Conservation (phyloP, 2,888 invertebrate genomes). For the Cybosia mesomella region DNA sequence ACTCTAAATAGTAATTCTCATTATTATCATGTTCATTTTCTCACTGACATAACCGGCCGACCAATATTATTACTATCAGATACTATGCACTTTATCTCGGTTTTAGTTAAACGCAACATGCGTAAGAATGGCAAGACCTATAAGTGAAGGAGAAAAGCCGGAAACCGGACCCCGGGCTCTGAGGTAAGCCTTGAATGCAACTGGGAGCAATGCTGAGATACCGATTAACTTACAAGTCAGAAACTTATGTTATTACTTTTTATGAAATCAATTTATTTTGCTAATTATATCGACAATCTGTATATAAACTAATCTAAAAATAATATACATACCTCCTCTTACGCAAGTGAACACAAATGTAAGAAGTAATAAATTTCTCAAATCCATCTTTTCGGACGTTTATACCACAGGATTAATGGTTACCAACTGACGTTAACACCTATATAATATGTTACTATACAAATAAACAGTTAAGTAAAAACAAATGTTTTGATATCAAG, state of each 20-base stretch:
- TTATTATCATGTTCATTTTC: too few relatives aligned
- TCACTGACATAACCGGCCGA: too few relatives aligned
- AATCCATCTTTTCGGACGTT: conserved; percentile 19
- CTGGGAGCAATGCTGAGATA: background rate
- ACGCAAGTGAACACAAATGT: conserved; percentile 9
- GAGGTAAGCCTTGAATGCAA: too few relatives aligned
- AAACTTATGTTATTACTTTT: background rate
- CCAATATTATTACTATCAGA: too few relatives aligned
- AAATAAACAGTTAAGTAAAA: conserved; percentile 11
- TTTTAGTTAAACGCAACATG: too few relatives aligned
- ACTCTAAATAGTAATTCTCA: too few relatives aligned
- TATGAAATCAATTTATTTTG: background rate
- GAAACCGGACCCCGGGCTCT: too few relatives aligned
- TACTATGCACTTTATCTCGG: too few relatives aligned
- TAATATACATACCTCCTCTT: conserved; percentile 17
- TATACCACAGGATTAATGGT: background rate
- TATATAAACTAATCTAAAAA: background rate
- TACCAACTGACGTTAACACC: conserved; percentile 16
- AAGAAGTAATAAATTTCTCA: conserved; percentile 18
- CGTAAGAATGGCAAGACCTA: too few relatives aligned
- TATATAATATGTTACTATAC: conserved; percentile 7
- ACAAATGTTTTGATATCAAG: conserved; percentile 19
- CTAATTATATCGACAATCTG: too few relatives aligned
- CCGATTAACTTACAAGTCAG: background rate
- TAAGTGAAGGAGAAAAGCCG: too few relatives aligned